Evolutionary conservation across 2,113 vertebrate species (phyloP), one percentile per base, ranked within the genome.

Genomic region (Pseudorectes ferrugineus): DNA sequence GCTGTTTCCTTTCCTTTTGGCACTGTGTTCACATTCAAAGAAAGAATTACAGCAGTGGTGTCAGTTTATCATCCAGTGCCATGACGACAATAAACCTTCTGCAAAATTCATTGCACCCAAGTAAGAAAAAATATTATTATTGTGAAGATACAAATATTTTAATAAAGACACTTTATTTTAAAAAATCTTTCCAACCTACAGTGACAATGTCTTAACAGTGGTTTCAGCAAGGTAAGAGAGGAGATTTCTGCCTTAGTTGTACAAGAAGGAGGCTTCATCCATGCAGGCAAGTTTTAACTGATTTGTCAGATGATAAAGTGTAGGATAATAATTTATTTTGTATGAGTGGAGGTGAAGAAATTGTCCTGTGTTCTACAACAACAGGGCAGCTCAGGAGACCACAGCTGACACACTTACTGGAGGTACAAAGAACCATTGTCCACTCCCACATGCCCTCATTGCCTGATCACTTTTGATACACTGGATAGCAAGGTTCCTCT

Each of bases 1-100:
- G 70, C 73, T 77, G 19, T 86, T 96, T 70, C 85, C 75, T 85
- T 97, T 89, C 65, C 17, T 89, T 95, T 96, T 76, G 71, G 85
- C 76, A 43, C 46, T 45, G 42, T 68, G 63, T 88, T 90, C 65
- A 42, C 62, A 35, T 88, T 89, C 57, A 73, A 92, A 95, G 38
- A 72, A 88, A 91, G 67, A 71, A 57, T 84, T 94, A 63, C 4
- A 90, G 72, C 48, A 57, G n/a, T 36, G 16, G 36, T 89, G 49
- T 93, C 75, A 63, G 33, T 95, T 94, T 95, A 76, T 82, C 63
- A 82, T 48, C 38, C 24, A 58, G 10, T 81, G 46, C 42, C 74
- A 10, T 73, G 88, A 89, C 33, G 87, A 54, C 29, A 14, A 84
- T 58, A 31, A 89, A 49, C 38, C 14, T 55, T 78, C 58, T 90